Conservation (phyloP, 2,797 vertebrate genomes). For the Onychomys arenicola region DNA sequence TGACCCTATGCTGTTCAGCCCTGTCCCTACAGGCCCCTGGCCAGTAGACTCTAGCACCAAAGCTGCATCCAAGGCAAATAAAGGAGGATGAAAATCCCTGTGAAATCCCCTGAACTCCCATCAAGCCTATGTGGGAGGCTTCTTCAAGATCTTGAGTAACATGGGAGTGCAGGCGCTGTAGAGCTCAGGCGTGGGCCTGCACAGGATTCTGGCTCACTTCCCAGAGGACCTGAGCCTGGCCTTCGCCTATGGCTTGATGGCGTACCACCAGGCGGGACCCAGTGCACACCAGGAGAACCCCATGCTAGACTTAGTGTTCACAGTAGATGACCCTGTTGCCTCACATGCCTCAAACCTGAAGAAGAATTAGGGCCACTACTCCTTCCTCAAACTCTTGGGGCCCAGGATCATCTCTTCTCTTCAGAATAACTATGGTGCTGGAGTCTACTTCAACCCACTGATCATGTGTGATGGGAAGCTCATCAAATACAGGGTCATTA, state of each 20-base stretch:
- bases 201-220: too few relatives aligned
- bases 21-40: not conserved
- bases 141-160: too few relatives aligned
- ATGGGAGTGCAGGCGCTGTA: too few relatives aligned
- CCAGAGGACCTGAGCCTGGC: too few relatives aligned
- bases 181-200: too few relatives aligned
- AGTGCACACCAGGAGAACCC: too few relatives aligned
- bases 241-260: too few relatives aligned
- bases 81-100: not conserved
- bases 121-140: not conserved
- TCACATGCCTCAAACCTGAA: slow-evolving; percentile 96
- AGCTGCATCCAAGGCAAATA: not conserved
- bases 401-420: slow-evolving; percentile 92
- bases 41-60: too few relatives aligned
- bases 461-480: slow-evolving; percentile 92
- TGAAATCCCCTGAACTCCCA: not conserved
- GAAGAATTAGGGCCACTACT: slow-evolving; percentile 96
- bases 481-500: too few relatives aligned
- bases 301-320: slow-evolving; percentile 98
- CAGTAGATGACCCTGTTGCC: slow-evolving; percentile 94
- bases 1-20: not conserved
- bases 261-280: too few relatives aligned
- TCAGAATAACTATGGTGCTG: slow-evolving; percentile 93
- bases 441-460: slow-evolving; percentile 97
- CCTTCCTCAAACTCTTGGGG: slow-evolving; percentile 94